Percentiles rank a stretch among this genome's conserved stretches.
Evolutionary conservation across 2,888 invertebrate genomes (phyloP).

Genomic region (Phania funesta): DNA sequence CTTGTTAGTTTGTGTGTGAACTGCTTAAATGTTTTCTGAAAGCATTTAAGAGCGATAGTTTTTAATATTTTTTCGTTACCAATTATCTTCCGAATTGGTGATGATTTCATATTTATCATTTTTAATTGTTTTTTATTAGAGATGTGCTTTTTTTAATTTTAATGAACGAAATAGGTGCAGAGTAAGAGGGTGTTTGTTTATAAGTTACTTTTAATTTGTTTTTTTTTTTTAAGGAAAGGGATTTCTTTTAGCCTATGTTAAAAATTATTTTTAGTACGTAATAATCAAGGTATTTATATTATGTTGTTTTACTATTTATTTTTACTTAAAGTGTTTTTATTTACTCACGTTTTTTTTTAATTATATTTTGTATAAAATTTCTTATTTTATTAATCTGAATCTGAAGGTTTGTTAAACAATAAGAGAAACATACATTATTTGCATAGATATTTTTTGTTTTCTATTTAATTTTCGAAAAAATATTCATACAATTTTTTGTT

Average conservation of each 20-base stretch:
- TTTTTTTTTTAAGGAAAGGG: slow-evolving; percentile 4
- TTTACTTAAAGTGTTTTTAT: slow-evolving; percentile 12
- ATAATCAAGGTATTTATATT: slow-evolving; percentile 40
- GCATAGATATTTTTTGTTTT: slow-evolving; percentile 60
- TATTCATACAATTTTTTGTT: slow-evolving; percentile 10
- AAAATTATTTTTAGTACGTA: slow-evolving; percentile 10
- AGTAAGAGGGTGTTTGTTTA: not conserved
- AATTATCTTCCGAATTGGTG: slow-evolving; percentile 30
- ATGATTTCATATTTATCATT: slow-evolving; percentile 26
- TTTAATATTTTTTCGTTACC: slow-evolving; percentile 4
- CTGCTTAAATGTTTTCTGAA: slow-evolving; percentile 48
- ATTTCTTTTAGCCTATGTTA: slow-evolving; percentile 35
- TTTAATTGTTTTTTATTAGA: slow-evolving; percentile 38
- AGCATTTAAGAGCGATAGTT: slow-evolving; percentile 32
- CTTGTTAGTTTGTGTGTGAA: slow-evolving; percentile 36
- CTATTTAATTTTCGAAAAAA: slow-evolving; percentile 36
- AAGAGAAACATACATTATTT: slow-evolving; percentile 23
- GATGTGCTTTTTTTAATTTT: slow-evolving; percentile 37
- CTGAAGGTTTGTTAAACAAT: slow-evolving; percentile 18
- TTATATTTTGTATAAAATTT: slow-evolving; percentile 30
- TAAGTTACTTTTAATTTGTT: slow-evolving; percentile 3
- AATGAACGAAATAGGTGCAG: slow-evolving; percentile 36
- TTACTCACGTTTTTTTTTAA: slow-evolving; percentile 18
- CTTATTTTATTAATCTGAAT: slow-evolving; percentile 3
- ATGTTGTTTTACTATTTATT: not conserved